phyloP scores from a whole-genome alignment of 37 sponge, comb jelly and placozoan genomes.

The Beroe ovata region DNA sequence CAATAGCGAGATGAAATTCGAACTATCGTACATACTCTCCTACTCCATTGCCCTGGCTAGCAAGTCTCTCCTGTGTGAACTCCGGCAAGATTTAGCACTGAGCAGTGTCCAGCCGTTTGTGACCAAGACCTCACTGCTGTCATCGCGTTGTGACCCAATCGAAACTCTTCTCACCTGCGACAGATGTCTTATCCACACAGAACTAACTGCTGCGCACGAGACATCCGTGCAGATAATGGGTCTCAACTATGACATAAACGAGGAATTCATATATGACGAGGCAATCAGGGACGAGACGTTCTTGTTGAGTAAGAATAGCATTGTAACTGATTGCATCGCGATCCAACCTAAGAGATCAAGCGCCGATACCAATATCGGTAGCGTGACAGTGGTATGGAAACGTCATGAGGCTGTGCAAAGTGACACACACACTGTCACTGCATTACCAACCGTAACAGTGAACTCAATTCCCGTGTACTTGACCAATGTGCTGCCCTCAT shows the following conservation, averaged over 20 bases:
- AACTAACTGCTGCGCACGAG: slow-evolving; percentile 20
- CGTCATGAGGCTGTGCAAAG: neutral
- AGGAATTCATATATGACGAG: slow-evolving; percentile 36
- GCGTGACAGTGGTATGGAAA: neutral
- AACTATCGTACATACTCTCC: slow-evolving; percentile 3
- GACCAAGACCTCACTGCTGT: slow-evolving; percentile 16
- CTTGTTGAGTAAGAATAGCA: neutral
- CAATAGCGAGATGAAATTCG: neutral
- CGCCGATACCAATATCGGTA: neutral
- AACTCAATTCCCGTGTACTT: slow-evolving; percentile 8
- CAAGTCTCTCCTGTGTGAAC: slow-evolving; percentile 15
- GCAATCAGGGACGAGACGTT: neutral
- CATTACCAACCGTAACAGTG: slow-evolving; percentile 25
- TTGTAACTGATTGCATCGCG: slow-evolving; percentile 27
- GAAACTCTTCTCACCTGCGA: slow-evolving; percentile 35
- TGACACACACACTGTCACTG: neutral
- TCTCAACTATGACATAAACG: slow-evolving; percentile 38
- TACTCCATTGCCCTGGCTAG: slow-evolving; percentile 30
- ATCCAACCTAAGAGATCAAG: slow-evolving; percentile 12
- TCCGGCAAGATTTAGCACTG: neutral
- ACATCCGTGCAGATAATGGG: slow-evolving; percentile 1
- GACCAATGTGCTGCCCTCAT: neutral
- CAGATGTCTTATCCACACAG: slow-evolving; percentile 46
- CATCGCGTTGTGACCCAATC: slow-evolving; percentile 50
- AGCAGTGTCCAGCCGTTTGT: slow-evolving; percentile 19